Evolutionary conservation across 2,888 invertebrate genomes (phyloP), one percentile per base, ranked within the genome.

Genomic region (Perdita meconis): DNA sequence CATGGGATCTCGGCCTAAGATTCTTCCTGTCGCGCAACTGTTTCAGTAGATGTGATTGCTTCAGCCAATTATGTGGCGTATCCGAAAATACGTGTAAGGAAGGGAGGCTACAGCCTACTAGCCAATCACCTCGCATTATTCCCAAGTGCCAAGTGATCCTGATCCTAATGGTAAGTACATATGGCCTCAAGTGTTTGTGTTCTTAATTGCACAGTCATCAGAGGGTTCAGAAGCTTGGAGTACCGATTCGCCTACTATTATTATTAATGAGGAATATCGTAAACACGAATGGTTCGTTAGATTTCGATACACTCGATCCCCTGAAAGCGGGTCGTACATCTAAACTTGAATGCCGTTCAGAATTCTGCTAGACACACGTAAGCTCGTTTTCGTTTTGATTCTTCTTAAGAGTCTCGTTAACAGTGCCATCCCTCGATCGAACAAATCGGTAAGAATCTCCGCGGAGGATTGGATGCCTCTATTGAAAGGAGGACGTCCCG

Each of bases 381-480:
- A 84, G 66, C 65, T 68, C 65, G 55, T 75, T 69, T 70, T 59
- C 42, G 24, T 34, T 34, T 22, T 57, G 69, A 81, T 60, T 72
- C 69, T 81, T 53, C 70, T 78, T 42, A 78, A 77, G 80, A 71
- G 75, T 80, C 86, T 86, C 81, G 83, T 87, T 87, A 86, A 77
- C 69, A 72, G 69, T 24, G 55, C 63, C 61, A 66, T 73, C 73
- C 65, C 30, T 24, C 72, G 42, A 63, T 72, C 65, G 70, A 47
- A 26, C 40, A 50, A 26, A 42, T 19, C 64, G 44, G 42, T 64
- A 2, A 50, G 57, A 42, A 76, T 77, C 77, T 30, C 6, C 30
- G 24, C 26, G 26, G 57, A 67, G 42, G 76, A 77, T 77, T 51
- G 77, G 36, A 55, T 77, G 38, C 60, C 6, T 26, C 56, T 30